Evolutionary conservation across 2,113 vertebrate species (phyloP).

Genomic region (Tichodroma muraria): DNA sequence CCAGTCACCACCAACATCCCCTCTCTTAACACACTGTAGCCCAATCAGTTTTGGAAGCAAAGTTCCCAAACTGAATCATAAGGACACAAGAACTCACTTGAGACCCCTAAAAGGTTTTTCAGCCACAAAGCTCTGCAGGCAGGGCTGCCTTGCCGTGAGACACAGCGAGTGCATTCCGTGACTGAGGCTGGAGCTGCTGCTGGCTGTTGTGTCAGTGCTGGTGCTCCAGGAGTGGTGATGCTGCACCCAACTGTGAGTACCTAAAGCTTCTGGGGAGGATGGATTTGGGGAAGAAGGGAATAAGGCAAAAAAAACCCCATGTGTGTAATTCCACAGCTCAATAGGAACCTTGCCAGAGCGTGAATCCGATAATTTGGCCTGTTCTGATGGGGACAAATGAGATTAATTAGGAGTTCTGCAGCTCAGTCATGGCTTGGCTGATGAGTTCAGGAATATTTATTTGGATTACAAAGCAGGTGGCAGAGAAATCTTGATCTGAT

Average conservation of each 20-base stretch:
- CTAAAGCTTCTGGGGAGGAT: neutral
- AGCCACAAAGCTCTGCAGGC: neutral
- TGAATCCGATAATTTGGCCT: neutral
- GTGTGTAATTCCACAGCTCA: neutral
- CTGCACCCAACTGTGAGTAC: neutral
- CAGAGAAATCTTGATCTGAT: neutral
- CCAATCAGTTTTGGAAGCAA: neutral
- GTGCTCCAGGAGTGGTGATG: neutral
- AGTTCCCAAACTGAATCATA: neutral
- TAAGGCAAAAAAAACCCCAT: neutral
- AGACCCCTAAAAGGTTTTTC: neutral
- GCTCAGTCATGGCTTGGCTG: neutral
- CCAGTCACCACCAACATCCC: neutral
- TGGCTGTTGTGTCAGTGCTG: neutral
- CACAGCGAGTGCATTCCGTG: accelerated
- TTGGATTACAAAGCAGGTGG: neutral
- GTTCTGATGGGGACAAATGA: neutral
- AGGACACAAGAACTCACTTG: neutral
- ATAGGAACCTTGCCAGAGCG: neutral
- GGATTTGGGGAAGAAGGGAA: neutral
- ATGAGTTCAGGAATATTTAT: neutral
- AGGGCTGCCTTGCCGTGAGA: neutral
- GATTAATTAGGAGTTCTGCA: neutral
- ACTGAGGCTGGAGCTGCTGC: neutral
- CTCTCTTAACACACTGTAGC: neutral